These are phyloP conservation scores for Galaxea fascicularis DNA, from an alignment of 92 coral and sea anemone genomes.

Conservation along the genomic window DNA sequence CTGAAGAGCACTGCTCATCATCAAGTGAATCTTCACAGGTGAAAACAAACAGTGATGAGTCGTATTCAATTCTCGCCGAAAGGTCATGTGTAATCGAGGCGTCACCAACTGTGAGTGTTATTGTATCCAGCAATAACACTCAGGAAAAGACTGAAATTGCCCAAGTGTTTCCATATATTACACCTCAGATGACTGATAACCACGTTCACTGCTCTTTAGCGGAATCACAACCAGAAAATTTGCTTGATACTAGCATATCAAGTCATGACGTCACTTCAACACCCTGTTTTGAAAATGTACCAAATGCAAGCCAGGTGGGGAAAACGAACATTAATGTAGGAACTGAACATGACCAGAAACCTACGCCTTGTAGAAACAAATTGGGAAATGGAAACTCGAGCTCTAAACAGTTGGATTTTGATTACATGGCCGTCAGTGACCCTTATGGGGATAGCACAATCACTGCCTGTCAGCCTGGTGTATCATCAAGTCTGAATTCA, in stretches of 20 bases:
- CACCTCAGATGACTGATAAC: neutral
- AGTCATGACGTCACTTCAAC: neutral
- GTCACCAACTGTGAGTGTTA: neutral
- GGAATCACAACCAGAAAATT: constrained; percentile 27
- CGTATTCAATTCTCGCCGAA: constrained; percentile 25
- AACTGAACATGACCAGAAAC: neutral
- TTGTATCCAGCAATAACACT: constrained; percentile 23
- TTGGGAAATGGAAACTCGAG: neutral
- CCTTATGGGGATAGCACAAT: no score
- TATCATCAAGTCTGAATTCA: neutral
- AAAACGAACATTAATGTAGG: neutral
- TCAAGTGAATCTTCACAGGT: constrained; percentile 8
- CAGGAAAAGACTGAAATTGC: neutral
- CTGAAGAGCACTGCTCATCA: constrained; percentile 19
- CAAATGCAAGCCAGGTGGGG: neutral
- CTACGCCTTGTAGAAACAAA: no score
- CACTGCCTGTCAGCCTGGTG: neutral
- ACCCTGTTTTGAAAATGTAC: neutral
- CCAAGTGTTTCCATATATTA: neutral
- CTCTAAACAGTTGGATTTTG: neutral
- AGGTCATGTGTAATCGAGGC: neutral
- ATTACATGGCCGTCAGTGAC: no score
- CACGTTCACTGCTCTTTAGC: constrained; percentile 23
- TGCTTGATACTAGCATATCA: constrained; percentile 27
- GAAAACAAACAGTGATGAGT: constrained; percentile 28